These are phyloP conservation scores for Oreochromis aureus DNA, from an alignment of 2,113 vertebrate genomes.

Conservation along the genomic window DNA sequence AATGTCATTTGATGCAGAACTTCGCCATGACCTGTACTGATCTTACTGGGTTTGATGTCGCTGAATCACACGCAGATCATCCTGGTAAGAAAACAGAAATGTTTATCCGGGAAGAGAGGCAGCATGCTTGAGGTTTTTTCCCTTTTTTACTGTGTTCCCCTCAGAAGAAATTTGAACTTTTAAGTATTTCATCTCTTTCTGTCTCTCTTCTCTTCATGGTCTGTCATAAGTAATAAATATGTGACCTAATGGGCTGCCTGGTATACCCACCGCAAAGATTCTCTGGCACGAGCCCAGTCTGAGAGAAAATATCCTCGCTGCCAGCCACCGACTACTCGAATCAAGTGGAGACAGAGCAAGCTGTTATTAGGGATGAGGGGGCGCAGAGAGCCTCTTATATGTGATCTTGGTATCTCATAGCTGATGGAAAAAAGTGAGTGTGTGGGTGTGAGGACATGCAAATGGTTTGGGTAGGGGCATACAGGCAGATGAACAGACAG, in stretches of 20 bases:
- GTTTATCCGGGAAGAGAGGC: neutral
- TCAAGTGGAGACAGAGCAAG: constrained; percentile 30
- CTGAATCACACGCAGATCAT: neutral
- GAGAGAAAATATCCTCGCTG: constrained; percentile 32
- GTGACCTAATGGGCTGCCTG: constrained; percentile 35
- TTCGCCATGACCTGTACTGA: neutral
- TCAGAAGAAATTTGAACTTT: neutral
- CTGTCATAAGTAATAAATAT: constrained; percentile 27
- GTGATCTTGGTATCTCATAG: constrained; percentile 43
- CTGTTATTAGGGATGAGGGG: constrained; percentile 51
- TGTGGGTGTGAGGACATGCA: constrained; percentile 41
- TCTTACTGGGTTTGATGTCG: neutral
- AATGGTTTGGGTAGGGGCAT: constrained; percentile 21
- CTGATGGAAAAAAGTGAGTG: constrained; percentile 28
- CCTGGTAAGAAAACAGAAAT: neutral
- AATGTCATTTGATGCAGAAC: neutral
- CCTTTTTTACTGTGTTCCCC: neutral
- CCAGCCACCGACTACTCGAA: constrained; percentile 25
- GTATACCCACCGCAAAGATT: constrained; percentile 1
- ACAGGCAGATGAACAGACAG: constrained; percentile 2
- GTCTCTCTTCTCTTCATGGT: neutral
- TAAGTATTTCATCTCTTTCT: neutral
- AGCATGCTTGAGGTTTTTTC: neutral
- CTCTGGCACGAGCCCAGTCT: constrained; percentile 34
- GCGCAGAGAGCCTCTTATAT: constrained; percentile 38